Base-by-base conservation (phyloP, 2,113 vertebrate species). In the Lycaon pictus region DNA sequence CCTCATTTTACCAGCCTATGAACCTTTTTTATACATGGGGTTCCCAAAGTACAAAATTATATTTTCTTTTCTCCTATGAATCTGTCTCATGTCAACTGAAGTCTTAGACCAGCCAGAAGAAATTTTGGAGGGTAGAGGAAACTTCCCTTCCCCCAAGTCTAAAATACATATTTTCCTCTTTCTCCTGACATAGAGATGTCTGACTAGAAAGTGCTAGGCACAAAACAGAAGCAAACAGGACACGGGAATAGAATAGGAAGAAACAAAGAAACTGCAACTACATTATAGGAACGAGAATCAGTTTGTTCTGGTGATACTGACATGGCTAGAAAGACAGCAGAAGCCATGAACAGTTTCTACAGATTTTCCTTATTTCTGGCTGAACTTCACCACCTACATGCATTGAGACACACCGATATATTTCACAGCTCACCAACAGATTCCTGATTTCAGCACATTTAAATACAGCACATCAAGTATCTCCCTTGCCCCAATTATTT, bases 261-360 rank as follows among this genome's bases (percentile, higher is more conserved):
- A 92, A 92, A 89, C 35, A 53, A 27, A 96, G 72, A 79, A 79
- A 88, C 6, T 58, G 32, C 17, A 95, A 43, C 56, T 81, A 27
- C 29, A n/a, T 87, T 69, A 87, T 0, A 65, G 37, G 22, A 51
- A 89, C 22, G n/a, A 87, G 60, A 32, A 77, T 51, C 56, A 0
- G 11, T 81, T 91, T 95, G 32, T 37, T 96, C 32, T 67, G 2
- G n/a, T 76, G n/a, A 93, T 69, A 55, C 13, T 55, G 11, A 11
- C 17, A 4, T 58, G 63, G 74, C 69, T 19, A 2, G 25, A 76
- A 92, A 92, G n/a, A 77, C 2, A 19, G 22, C 60, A 53, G 15
- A 96, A 76, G 71, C 22, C 20, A 83, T 95, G 72, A 29, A 86
- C 37, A 74, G 37, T 90, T 96, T 62, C 37, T 76, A 55, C 1